Evolutionary conservation across 2,113 vertebrate genomes (phyloP), one percentile per base, ranked within the genome.

Genomic region (Ctenomys sociabilis): DNA sequence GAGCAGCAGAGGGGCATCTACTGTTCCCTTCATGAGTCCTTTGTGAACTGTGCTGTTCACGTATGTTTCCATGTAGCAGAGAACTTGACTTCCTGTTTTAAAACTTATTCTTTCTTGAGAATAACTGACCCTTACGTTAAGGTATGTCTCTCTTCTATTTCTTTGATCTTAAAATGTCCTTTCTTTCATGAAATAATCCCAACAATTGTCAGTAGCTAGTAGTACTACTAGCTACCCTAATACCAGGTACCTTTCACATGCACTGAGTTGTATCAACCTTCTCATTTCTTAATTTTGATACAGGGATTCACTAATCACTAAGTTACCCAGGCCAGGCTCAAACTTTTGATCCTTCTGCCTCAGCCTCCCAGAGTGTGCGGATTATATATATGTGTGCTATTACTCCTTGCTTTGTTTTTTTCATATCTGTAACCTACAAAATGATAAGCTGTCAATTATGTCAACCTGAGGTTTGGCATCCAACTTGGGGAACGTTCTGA

Each of bases 151-250:
- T 73, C 26, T 63, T 63, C 24, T 63, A 9, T 32, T 83, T 82
- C 72, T 88, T 88, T 93, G 40, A 88, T 82, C 78, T 96, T 92
- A 94, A 96, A 84, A 91, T 61, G 40, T 5, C 26, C 73, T 82
- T 89, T 88, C 73, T 91, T 91, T 94, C 66, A 77, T 64, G 91
- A 94, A 93, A 90, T 28, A 16, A 94, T 61, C 7, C 26, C 49
- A 35, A 93, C 57, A 85, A 43, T 59, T 57, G 59, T 5, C 40
- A 4, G 64, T 52, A 88, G 83, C 17, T 40, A 6, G 57, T 10
- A 49, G 49, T 49, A 49, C 49, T 49, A 49, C n/a, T n/a, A n/a
- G n/a, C n/a, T n/a, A n/a, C n/a, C n/a, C n/a, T n/a, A n/a, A n/a
- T n/a, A n/a, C 49, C 49, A 49, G 12, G 49, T 11, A 11, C 49